Conservation (phyloP, 2,888 invertebrate genomes). For the Biston stratarius region DNA sequence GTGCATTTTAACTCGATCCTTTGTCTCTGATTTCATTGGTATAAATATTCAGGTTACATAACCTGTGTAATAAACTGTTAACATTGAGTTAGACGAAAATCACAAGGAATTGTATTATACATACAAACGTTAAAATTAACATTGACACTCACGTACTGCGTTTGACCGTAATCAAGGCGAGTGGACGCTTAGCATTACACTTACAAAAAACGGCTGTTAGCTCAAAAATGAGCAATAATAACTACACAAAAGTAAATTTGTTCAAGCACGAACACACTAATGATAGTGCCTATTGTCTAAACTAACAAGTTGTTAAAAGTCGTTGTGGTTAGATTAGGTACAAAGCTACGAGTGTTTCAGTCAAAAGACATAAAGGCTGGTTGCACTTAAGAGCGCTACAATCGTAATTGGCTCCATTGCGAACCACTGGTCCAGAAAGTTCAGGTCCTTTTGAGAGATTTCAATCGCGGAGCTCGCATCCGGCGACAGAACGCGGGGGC, state of each 20-base stretch:
- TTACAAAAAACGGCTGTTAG: constrained; percentile 24
- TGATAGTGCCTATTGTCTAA: constrained; percentile 26
- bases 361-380: constrained; percentile 34
- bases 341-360: constrained; percentile 32
- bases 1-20: background rate
- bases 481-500: constrained; percentile 49
- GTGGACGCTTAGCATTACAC: constrained; percentile 21
- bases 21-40: background rate
- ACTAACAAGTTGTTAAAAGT: constrained; percentile 18
- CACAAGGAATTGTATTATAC: constrained; percentile 19
- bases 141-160: constrained; percentile 34
- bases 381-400: constrained; percentile 49
- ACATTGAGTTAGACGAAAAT: constrained; percentile 14
- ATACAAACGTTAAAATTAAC: constrained; percentile 26
- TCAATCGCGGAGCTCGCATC: constrained; percentile 65
- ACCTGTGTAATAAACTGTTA: constrained; percentile 6
- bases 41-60: constrained; percentile 11
- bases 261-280: constrained; percentile 28
- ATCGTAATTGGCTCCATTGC: constrained; percentile 71
- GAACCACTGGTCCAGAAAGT: constrained; percentile 74
- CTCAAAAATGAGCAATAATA: constrained; percentile 26
- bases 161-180: constrained; percentile 36
- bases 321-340: constrained; percentile 35
- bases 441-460: constrained; percentile 74
- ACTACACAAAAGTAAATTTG: constrained; percentile 26